These are phyloP conservation scores for Drusus annulatus DNA, from an alignment of 1,140 invertebrate genomes.

Conservation along the genomic window DNA sequence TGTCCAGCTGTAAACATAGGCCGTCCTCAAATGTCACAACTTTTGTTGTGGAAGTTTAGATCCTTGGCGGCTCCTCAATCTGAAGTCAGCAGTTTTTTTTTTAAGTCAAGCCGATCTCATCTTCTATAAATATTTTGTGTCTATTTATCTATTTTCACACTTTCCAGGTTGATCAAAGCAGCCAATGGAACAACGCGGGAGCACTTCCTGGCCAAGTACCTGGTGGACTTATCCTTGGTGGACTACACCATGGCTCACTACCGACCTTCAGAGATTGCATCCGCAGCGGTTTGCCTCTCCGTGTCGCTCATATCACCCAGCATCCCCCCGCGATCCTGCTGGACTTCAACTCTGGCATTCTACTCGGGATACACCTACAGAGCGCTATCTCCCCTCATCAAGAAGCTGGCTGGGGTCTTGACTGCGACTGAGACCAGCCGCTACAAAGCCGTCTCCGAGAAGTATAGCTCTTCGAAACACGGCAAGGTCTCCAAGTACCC, in stretches of 20 bases:
- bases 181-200: slow-evolving; percentile 76
- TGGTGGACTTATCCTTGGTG: slow-evolving; percentile 89
- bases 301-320: slow-evolving; percentile 69
- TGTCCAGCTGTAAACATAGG: no score
- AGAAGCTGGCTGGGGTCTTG: slow-evolving; percentile 74
- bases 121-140: no score
- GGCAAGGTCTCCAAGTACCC: slow-evolving; percentile 75
- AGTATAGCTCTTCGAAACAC: slow-evolving; percentile 73
- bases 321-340: slow-evolving; percentile 66
- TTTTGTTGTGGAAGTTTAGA: no score
- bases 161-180: slow-evolving; percentile 74
- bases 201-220: slow-evolving; percentile 93
- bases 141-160: background rate
- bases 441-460: slow-evolving; percentile 75
- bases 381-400: slow-evolving; percentile 74
- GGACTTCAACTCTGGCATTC: slow-evolving; percentile 76
- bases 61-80: no score
- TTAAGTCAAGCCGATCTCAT: no score
- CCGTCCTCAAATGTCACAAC: no score
- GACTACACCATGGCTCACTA: slow-evolving; percentile 88
- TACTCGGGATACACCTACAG: slow-evolving; percentile 76
- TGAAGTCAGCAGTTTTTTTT: no score
- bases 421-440: slow-evolving; percentile 73
- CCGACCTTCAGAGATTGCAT: slow-evolving; percentile 81
- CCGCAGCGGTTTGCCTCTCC: slow-evolving; percentile 72